Percentiles rank a stretch among this genome's conserved stretches.
These are phyloP conservation scores for Hippoglossus stenolepis DNA, from an alignment of 2,113 vertebrate species.

Conservation along the genomic window DNA sequence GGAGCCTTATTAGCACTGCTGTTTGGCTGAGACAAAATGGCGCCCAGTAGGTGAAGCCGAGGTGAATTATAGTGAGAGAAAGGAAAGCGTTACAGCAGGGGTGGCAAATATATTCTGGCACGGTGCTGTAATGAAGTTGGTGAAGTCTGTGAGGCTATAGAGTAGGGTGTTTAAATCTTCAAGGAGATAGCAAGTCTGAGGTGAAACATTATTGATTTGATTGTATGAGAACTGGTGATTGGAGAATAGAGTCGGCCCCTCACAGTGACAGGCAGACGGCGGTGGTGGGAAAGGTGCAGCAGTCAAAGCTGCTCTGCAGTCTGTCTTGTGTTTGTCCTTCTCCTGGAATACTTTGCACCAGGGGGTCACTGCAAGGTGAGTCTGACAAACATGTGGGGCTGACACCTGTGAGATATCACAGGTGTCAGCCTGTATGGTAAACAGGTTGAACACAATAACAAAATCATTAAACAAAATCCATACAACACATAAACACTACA, in stretches of 20 bases:
- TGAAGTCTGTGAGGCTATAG: constrained; percentile 44
- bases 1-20: constrained; percentile 74
- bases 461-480: neutral
- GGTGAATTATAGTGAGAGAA: constrained; percentile 67
- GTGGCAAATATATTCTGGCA: constrained; percentile 57
- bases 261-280: constrained; percentile 36
- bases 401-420: constrained; percentile 35
- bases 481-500: neutral
- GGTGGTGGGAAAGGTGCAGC: constrained; percentile 33
- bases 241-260: constrained; percentile 43
- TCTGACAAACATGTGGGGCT: constrained; percentile 40
- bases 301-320: constrained; percentile 40
- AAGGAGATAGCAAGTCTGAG: constrained; percentile 39
- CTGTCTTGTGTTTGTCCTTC: constrained; percentile 45
- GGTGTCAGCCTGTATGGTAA: neutral
- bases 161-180: constrained; percentile 70
- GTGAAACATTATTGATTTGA: constrained; percentile 77
- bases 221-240: constrained; percentile 69
- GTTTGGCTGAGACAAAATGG: constrained; percentile 72
- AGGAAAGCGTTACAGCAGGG: constrained; percentile 49
- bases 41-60: constrained; percentile 63
- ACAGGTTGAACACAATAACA: neutral
- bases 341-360: constrained; percentile 46
- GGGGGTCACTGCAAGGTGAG: constrained; percentile 68
- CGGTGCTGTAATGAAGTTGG: constrained; percentile 57